Base-by-base conservation (phyloP, 2,797 vertebrate genomes). In the Acipenser oxyrinchus region DNA sequence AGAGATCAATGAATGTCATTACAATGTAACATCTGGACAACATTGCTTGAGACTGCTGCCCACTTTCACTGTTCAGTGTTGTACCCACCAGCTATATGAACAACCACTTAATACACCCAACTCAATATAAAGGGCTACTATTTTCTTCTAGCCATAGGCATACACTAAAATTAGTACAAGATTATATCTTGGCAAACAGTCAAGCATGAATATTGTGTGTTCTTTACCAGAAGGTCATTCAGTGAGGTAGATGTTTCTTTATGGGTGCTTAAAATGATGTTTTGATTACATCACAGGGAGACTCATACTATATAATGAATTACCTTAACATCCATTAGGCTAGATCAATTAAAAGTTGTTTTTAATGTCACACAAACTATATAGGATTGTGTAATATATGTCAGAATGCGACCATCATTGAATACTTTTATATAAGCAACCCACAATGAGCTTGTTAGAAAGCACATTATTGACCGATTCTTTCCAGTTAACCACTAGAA, bases 201-300 rank as follows among this genome's bases (percentile, higher is more conserved):
- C 60, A 55, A 62, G 23, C 37, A 37, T 88, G 91, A 92, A 90
- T 76, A 87, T 91, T 90, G 89, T 91, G 85, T 89, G 89, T 89
- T 90, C 87, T 88, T 89, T 86, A 93, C 91, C 95, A 96, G 93
- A 95, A 96, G 93, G 95, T 94, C 92, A 93, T 90, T 95, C 89
- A 88, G 88, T 77, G 87, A 92, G 93, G 90, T 95, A 98, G 93
- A 95, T 96, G 95, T 93, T 97, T 89, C 83, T 94, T 95, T 94
- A 94, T 92, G 92, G 92, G 83, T 89, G 92, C 90, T 95, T 94
- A 94, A 92, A 89, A 91, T 91, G 89, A 90, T 90, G 93, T 93
- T 95, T 95, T 95, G 93, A 96, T 95, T 94, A 94, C 90, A 84
- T 93, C 88, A 88, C 91, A 91, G 91, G 88, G 93, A 94, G 88